Percentiles rank a stretch among this genome's conserved stretches.
Conservation (phyloP, 2,888 invertebrate genomes). For the Germaria angustata region DNA sequence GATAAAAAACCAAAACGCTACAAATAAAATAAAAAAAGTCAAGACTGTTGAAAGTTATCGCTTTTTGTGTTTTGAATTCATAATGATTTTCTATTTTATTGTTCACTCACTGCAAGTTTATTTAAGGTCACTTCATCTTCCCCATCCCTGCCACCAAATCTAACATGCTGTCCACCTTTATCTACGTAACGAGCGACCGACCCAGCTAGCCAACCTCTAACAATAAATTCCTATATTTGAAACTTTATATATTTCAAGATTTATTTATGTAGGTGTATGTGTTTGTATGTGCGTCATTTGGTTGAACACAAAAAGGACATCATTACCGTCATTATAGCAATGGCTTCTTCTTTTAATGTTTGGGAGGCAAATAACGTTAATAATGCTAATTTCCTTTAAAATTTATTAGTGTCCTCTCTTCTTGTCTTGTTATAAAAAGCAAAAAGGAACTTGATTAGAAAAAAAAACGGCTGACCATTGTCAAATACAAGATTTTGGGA, state of each 20-base stretch:
- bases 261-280: constrained; percentile 11
- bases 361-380: constrained; percentile 72
- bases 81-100: constrained; percentile 60
- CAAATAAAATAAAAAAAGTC: constrained; percentile 11
- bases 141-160: background rate
- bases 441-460: constrained; percentile 1
- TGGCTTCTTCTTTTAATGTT: constrained; percentile 7
- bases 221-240: constrained; percentile 41
- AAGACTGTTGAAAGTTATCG: constrained; percentile 56
- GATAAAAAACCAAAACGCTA: constrained; percentile 21
- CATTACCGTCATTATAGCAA: constrained; percentile 64
- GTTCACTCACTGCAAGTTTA: constrained; percentile 39
- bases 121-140: constrained; percentile 46
- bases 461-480: constrained; percentile 69
- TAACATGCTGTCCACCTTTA: constrained; percentile 12
- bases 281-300: constrained; percentile 1
- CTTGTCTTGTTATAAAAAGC: background rate
- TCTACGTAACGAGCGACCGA: background rate
- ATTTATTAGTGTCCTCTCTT: constrained; percentile 35
- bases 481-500: constrained; percentile 54
- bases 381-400: constrained; percentile 70
- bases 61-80: constrained; percentile 62
- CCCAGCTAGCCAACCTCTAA: constrained; percentile 6
- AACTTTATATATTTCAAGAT: constrained; percentile 16
- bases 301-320: constrained; percentile 63